phyloP scores from a whole-genome alignment of 2,113 vertebrate species.

The Cepphus grylle region DNA sequence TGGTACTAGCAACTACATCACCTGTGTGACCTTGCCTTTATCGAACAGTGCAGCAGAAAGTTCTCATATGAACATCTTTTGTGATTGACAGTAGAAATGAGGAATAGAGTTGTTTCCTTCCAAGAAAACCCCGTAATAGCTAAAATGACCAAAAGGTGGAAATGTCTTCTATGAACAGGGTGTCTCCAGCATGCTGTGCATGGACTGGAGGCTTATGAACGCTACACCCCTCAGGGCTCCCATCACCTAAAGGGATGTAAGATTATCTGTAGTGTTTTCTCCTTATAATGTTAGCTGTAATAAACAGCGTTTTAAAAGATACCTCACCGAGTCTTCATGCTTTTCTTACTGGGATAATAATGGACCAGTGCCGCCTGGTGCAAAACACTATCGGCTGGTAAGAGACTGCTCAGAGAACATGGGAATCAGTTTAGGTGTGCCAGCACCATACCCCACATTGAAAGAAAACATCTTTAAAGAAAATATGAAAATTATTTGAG shows the following conservation, averaged over 20 bases:
- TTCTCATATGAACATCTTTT: not conserved
- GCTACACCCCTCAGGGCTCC: not conserved
- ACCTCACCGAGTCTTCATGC: not conserved
- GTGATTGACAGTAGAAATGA: not conserved
- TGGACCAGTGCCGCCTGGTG: accelerated
- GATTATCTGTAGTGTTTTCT: not conserved
- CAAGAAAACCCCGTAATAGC: not conserved
- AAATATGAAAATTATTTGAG: not conserved
- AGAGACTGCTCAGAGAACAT: not conserved
- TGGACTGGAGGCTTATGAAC: not conserved
- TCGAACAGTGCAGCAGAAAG: not conserved
- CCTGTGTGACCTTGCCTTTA: not conserved
- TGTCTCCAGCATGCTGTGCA: not conserved
- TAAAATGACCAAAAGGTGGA: not conserved
- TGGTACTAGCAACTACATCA: not conserved
- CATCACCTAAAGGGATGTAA: not conserved
- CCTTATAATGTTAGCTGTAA: not conserved
- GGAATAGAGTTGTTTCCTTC: not conserved
- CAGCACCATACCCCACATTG: not conserved
- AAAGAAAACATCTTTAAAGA: not conserved
- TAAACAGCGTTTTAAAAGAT: not conserved
- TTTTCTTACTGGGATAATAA: not conserved
- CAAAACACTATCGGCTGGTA: not conserved
- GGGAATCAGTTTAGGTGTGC: not conserved
- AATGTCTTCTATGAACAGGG: not conserved